These are phyloP conservation scores for Drosophila grimshawi DNA, from an alignment of 1,140 invertebrate species.

Conservation along the genomic window DNA sequence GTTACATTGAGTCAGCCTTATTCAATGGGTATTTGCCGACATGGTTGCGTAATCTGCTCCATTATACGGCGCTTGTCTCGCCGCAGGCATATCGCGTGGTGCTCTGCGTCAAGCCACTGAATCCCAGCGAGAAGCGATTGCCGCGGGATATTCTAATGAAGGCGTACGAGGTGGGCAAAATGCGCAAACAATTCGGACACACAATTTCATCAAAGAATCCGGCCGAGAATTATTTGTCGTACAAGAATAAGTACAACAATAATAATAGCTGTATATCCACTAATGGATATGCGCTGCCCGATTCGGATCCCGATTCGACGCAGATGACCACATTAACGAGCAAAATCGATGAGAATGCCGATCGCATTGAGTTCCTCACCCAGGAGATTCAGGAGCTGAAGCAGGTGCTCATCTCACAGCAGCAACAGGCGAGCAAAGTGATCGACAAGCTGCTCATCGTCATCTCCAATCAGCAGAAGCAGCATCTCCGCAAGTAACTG, in stretches of 20 bases:
- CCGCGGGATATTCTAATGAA: constrained; percentile 90
- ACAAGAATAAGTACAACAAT: constrained; percentile 88
- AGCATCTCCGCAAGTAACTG: constrained; percentile 78
- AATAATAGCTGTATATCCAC: constrained; percentile 86
- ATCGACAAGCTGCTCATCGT: constrained; percentile 83
- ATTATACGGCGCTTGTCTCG: constrained; percentile 90
- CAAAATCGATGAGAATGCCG: constrained; percentile 87
- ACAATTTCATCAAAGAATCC: constrained; percentile 88
- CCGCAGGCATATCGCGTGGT: constrained; percentile 91
- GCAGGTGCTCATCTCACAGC: constrained; percentile 85
- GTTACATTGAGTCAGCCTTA: constrained; percentile 89
- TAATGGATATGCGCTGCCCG: constrained; percentile 82
- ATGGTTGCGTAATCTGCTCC: constrained; percentile 89
- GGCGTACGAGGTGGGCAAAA: constrained; percentile 90
- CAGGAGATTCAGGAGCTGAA: constrained; percentile 88
- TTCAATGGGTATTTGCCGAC: constrained; percentile 90
- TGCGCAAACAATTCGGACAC: constrained; percentile 88
- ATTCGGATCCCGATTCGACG: constrained; percentile 78
- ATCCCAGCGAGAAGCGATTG: constrained; percentile 91
- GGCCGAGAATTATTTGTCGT: constrained; percentile 86
- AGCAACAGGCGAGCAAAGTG: constrained; percentile 83
- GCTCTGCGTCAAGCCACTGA: constrained; percentile 91
- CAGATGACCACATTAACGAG: constrained; percentile 86
- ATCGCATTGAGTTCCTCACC: constrained; percentile 87
- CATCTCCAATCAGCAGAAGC: constrained; percentile 83